Base-by-base conservation (phyloP, 35 echinoderm and acorn worm genomes). In the Heliocidaris erythrogramma region DNA sequence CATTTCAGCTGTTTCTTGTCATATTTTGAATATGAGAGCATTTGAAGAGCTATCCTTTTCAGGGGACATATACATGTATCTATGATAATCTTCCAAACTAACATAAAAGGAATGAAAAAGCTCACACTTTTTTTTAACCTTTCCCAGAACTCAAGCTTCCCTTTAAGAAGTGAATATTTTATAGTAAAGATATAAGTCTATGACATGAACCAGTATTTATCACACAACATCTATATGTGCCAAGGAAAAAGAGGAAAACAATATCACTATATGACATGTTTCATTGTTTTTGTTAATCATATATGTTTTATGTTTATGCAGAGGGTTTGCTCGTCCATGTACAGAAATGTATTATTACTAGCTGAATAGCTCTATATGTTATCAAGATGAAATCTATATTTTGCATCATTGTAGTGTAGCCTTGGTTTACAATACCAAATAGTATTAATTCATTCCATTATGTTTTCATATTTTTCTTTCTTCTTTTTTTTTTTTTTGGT, bases 381-480 rank as follows among this genome's bases (percentile, higher is more conserved):
- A 78, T 27, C 18, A 78, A 78, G 21, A 78, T 78, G 52, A 56
- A 56, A 78, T 78, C 17, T 78, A 2, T n/a, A 78, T 78, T 78
- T 78, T 78, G 65, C 21, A 21, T 27, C 21, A 21, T 27, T 78
- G 5, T 78, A 78, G 65, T 78, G 21, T 78, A 78, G 65, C 65
- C 18, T 78, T 78, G 65, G 65, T 89, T 89, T 12, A 89, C 87
- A 32, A 89, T 89, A 89, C 87, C 87, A 89, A 89, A 89, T 89
- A 89, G 87, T 9, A 42, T 89, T 89, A 30, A 89, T 89, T 47
- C 87, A 89, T 89, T 89, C 87, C 87, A 89, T 89, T 89, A 78
- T 89, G 87, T 89, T 89, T 78, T n/a, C 27, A 78, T 78, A 78
- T 27, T 10, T 78, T 78, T 78, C n/a, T 24, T 24, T 78, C n/a